These are phyloP conservation scores for Sinopyrophorus schimmeli DNA, from an alignment of 2,888 invertebrate species.

Conservation along the genomic window DNA sequence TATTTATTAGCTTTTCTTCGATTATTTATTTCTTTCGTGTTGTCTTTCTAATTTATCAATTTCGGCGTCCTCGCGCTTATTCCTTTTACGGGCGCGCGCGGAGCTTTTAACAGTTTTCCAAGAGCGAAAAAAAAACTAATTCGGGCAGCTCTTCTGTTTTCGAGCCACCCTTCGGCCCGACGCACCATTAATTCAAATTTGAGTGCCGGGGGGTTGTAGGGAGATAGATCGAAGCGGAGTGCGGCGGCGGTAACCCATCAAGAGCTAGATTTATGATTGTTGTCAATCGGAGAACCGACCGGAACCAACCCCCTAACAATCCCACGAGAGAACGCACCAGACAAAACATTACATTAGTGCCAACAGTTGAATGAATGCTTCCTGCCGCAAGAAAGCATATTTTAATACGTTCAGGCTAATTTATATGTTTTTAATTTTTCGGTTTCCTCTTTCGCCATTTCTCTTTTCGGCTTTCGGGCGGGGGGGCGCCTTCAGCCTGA, in stretches of 20 bases:
- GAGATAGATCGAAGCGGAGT: constrained; percentile 20
- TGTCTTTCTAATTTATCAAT: too few species aligned
- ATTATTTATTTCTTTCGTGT: not conserved
- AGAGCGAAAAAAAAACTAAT: too few species aligned
- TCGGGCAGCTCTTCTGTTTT: too few species aligned
- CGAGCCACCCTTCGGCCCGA: not conserved
- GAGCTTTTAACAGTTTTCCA: too few species aligned
- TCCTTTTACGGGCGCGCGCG: too few species aligned
- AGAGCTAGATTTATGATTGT: constrained; percentile 46
- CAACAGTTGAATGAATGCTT: constrained; percentile 39
- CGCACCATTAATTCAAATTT: constrained; percentile 21
- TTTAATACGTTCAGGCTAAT: constrained; percentile 7
- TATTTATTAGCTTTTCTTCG: not conserved
- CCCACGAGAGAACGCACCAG: constrained; percentile 48
- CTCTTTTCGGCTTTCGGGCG: too few species aligned
- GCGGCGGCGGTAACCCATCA: constrained; percentile 33
- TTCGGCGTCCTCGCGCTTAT: too few species aligned
- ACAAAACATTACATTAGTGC: constrained; percentile 54
- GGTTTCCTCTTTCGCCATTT: too few species aligned
- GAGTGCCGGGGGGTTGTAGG: constrained; percentile 22
- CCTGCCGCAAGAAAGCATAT: constrained; percentile 21
- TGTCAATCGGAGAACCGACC: constrained; percentile 49
- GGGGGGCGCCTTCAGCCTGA: constrained; percentile 10
- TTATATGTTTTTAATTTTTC: too few species aligned
- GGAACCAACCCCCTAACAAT: constrained; percentile 45